Evolutionary conservation across 1,140 invertebrate species (phyloP), one percentile per base, ranked within the genome.

Genomic region (Drosophila biarmipes): DNA sequence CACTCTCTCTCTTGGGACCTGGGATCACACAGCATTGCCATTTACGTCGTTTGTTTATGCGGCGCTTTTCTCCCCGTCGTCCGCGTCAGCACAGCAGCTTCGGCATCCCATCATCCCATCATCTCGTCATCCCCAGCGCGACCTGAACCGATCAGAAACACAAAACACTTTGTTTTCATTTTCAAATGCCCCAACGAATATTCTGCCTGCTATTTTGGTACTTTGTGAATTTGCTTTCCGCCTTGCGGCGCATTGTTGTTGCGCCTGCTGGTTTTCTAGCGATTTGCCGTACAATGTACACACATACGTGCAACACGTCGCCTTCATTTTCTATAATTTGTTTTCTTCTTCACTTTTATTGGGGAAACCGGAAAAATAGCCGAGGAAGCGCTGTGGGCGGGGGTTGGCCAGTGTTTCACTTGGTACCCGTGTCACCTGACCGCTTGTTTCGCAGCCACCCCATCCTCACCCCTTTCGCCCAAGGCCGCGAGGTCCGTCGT

Each of bases 211-310:
- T 59, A 42, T 19, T 38, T 48, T 19, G 35, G 45, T 67, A 64
- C 43, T 64, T 67, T 51, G 63, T 64, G 63, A 67, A 51, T 64
- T 67, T 67, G 19, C 45, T 64, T 64, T 64, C 59, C 59, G 63
- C 59, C 42, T 67, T 64, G 19, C 19, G 55, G 42, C 42, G 42
- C 55, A 35, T 57, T 46, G 40, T 46, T 57, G 42, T 57, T 57
- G 14, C 48, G 29, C 27, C 58, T 17, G 27, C n/a, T 63, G 51
- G 45, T 63, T 62, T 61, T 61, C 56, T 45, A 45, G 55, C 17
- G 46, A 45, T 51, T n/a, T 43, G 15, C n/a, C 8, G 8, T n/a
- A n/a, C n/a, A n/a, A 17, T 34, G 2, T 31, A 31, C 8, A 31
- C 7, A n/a, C 15, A 11, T 24, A 15, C 34, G n/a, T 51, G 29